Conservation (phyloP, 2,113 vertebrate genomes). For the Mesocricetus auratus region DNA sequence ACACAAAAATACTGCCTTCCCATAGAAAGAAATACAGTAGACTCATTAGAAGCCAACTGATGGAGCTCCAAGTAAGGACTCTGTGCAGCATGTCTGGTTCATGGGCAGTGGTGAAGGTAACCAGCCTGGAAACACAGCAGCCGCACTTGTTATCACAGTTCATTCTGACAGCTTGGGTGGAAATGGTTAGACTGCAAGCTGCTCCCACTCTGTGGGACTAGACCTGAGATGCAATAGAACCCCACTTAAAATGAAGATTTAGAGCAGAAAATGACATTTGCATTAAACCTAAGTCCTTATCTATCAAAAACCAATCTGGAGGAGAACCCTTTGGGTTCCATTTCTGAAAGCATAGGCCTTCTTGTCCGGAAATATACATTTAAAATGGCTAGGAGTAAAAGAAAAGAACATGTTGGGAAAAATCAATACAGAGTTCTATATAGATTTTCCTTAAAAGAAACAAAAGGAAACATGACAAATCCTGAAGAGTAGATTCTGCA, state of each 20-base stretch:
- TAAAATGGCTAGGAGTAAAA: background rate
- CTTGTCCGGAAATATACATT: background rate
- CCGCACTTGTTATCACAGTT: background rate
- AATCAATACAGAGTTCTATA: background rate
- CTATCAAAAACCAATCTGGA: background rate
- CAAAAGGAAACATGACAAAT: background rate
- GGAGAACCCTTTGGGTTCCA: background rate
- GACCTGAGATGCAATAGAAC: background rate
- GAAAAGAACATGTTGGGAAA: background rate
- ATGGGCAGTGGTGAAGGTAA: rapidly evolving
- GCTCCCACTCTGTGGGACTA: too few species aligned
- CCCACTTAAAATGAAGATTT: background rate
- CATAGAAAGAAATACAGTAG: background rate
- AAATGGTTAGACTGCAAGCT: background rate
- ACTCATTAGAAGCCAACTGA: rapidly evolving
- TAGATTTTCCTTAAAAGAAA: background rate
- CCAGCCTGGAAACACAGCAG: rapidly evolving
- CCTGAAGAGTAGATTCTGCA: background rate
- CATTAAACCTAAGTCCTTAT: background rate
- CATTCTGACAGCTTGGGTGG: background rate
- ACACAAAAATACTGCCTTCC: background rate
- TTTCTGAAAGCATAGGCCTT: background rate
- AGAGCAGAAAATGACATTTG: background rate
- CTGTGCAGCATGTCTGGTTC: rapidly evolving
- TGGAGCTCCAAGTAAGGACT: background rate